Percentiles rank a stretch among this genome's conserved stretches.
These are phyloP conservation scores for Achlya flavicornis DNA, from an alignment of 2,888 invertebrate genomes.

Conservation along the genomic window DNA sequence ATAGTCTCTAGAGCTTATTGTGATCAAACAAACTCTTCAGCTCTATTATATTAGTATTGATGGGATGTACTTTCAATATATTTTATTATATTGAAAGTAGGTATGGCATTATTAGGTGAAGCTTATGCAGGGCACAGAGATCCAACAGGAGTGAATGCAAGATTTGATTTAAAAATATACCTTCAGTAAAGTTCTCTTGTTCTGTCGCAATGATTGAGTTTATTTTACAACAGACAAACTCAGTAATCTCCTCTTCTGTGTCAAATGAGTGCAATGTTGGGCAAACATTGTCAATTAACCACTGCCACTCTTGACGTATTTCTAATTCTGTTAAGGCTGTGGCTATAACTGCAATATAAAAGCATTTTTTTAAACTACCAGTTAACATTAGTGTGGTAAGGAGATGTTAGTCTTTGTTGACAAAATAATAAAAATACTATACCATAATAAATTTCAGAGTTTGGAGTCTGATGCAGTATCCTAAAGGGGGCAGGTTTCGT, in stretches of 20 bases:
- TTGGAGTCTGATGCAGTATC: constrained; percentile 96
- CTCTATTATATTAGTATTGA: no score
- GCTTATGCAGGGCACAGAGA: no score
- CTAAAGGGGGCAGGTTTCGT: constrained; percentile 97
- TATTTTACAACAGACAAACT: constrained; percentile 98
- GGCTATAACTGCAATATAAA: constrained; percentile 88
- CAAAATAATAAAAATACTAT: neutral
- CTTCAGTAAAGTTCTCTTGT: constrained; percentile 85
- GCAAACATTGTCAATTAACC: constrained; percentile 94
- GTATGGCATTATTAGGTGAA: no score
- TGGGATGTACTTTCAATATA: no score
- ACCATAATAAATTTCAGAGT: constrained; percentile 97
- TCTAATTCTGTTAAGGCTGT: constrained; percentile 94
- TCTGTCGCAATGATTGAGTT: constrained; percentile 95
- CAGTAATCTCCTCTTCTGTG: constrained; percentile 95
- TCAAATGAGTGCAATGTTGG: constrained; percentile 95
- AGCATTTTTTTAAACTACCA: neutral
- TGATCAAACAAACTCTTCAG: no score
- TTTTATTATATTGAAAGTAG: no score
- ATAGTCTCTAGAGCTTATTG: no score
- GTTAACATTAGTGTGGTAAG: neutral
- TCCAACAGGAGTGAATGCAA: no score
- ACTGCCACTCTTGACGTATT: constrained; percentile 96
- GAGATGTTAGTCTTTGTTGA: no score
- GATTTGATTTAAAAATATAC: constrained; percentile 40